phyloP scores from a whole-genome alignment of 2,113 vertebrate genomes.

The Morphnarchus princeps region DNA sequence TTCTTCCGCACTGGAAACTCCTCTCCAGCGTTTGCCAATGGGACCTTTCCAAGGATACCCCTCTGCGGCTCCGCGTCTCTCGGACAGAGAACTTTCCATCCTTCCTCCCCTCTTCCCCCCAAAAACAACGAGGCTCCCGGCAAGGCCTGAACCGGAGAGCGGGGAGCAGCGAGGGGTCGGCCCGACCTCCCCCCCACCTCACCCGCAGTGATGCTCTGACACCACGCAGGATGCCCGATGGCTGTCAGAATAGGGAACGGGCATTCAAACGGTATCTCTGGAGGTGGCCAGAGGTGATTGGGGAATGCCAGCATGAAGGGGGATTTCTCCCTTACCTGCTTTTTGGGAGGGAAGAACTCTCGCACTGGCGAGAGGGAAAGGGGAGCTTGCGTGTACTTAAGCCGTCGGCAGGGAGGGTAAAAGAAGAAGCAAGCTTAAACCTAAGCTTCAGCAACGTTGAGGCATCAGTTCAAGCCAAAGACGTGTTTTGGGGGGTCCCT shows the following conservation, averaged over 20 bases:
- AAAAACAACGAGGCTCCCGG: rapidly evolving
- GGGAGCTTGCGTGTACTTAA: rapidly evolving
- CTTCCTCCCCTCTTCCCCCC: not conserved
- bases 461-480: not conserved
- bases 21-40: not conserved
- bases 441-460: not conserved
- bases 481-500: not conserved
- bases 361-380: not conserved
- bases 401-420: not conserved
- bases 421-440: not conserved
- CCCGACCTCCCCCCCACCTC: not conserved
- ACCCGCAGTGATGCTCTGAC: not conserved
- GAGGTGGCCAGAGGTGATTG: not conserved
- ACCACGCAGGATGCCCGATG: not conserved
- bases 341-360: not conserved
- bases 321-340: not conserved
- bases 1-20: not conserved
- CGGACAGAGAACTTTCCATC: rapidly evolving
- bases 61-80: rapidly evolving
- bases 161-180: not conserved
- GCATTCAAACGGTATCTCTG: rapidly evolving
- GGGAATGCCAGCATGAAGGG: not conserved
- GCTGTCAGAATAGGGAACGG: not conserved
- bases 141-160: not conserved
- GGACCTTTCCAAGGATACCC: not conserved